A percentile compares a stretch with the other conserved stretches of the same genome.
phyloP scores from a whole-genome alignment of 2,113 vertebrate species.

The Actinemys pallida region DNA sequence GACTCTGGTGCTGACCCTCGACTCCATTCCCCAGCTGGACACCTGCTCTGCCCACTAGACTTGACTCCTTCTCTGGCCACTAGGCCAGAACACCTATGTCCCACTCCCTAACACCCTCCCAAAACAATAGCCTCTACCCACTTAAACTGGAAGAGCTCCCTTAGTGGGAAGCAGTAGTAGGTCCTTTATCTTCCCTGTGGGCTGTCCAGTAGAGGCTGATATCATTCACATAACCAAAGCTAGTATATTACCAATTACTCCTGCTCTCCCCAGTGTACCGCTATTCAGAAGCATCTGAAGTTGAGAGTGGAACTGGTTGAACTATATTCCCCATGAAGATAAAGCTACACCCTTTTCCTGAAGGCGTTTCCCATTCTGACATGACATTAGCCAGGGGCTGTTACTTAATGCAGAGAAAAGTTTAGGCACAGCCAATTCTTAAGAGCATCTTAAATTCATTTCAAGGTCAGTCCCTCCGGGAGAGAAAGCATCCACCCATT shows the following conservation, averaged over 20 bases:
- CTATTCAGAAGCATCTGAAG: neutral
- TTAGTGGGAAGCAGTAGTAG: neutral
- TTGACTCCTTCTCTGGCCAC: neutral
- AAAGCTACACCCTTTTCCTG: neutral
- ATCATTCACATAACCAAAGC: neutral
- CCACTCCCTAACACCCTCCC: neutral
- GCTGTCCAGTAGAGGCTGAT: neutral
- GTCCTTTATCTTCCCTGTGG: neutral
- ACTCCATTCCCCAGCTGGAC: neutral
- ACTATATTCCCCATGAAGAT: neutral
- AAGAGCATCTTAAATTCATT: neutral
- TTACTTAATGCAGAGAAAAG: neutral
- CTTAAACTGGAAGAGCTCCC: neutral
- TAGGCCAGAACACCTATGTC: neutral
- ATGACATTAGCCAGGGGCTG: neutral
- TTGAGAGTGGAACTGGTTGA: neutral
- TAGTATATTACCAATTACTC: neutral
- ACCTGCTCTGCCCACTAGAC: neutral
- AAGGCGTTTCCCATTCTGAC: neutral
- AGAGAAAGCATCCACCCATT: neutral
- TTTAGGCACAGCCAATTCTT: neutral
- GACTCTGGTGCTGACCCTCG: neutral
- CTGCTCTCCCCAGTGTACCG: no score
- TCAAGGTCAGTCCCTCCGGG: neutral
- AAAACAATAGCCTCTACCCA: neutral